These are phyloP conservation scores for Drosophila chauvacae DNA, from an alignment of 1,140 invertebrate species.

Conservation along the genomic window DNA sequence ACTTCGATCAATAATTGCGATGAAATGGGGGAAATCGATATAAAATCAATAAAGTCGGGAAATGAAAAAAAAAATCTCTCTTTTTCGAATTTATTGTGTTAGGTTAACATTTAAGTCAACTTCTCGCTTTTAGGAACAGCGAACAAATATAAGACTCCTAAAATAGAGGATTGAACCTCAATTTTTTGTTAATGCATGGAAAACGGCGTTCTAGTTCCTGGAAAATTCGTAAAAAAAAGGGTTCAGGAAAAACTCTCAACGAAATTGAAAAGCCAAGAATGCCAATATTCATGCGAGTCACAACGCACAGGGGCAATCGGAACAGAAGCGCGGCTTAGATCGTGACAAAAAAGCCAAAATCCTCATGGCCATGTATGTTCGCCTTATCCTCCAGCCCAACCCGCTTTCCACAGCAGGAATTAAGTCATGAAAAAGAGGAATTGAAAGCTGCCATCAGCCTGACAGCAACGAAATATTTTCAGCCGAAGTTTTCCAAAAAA, in stretches of 20 bases:
- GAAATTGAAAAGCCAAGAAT: conserved; percentile 65
- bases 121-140: neutral
- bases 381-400: neutral
- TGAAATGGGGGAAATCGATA: neutral
- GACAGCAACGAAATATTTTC: conserved; percentile 50
- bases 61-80: neutral
- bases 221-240: conserved; percentile 9
- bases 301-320: conserved; percentile 48
- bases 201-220: neutral
- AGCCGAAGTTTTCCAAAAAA: conserved; percentile 66
- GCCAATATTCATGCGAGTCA: conserved; percentile 70
- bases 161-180: neutral
- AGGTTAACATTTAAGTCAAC: neutral
- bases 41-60: neutral
- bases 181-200: neutral
- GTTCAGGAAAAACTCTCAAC: conserved; percentile 4
- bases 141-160: too few species aligned
- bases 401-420: conserved; percentile 3
- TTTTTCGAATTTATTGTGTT: neutral
- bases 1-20: neutral
- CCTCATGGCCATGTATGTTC: conserved; percentile 11
- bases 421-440: conserved; percentile 58
- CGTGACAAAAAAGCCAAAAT: conserved; percentile 76
- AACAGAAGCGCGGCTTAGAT: conserved; percentile 63
- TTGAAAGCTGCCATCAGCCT: conserved; percentile 34